Conservation (phyloP, 2,797 vertebrate species). For the Smutsia gigantea region DNA sequence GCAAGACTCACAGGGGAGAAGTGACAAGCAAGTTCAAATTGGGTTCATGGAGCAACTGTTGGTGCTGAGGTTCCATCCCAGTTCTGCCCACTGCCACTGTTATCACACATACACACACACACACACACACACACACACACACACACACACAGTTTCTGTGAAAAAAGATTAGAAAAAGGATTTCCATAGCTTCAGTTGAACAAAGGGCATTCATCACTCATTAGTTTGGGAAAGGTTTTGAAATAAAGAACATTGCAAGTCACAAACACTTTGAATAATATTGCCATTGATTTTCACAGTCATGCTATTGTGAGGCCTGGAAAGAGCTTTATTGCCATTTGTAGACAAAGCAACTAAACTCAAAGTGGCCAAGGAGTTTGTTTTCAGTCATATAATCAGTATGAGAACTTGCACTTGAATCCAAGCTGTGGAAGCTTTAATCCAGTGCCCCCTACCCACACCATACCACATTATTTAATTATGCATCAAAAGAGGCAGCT, state of each 20-base stretch:
- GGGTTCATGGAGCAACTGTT: not conserved
- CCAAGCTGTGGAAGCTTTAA: not conserved
- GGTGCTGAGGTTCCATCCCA: not conserved
- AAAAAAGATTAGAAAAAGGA: not conserved
- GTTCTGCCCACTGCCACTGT: not conserved
- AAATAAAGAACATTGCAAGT: conserved; percentile 45
- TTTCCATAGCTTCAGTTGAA: not conserved
- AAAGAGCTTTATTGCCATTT: conserved; percentile 17
- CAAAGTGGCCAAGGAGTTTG: not conserved
- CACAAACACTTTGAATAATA: not conserved
- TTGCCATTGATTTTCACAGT: conserved; percentile 42
- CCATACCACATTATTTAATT: not conserved
- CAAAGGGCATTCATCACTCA: not conserved
- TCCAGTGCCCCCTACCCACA: not conserved
- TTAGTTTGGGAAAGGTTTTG: not conserved
- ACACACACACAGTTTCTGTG: not conserved
- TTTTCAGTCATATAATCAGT: not conserved
- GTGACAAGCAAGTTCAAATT: not conserved
- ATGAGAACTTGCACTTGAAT: not conserved
- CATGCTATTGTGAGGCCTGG: not conserved
- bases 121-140: not conserved
- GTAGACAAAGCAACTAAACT: not conserved
- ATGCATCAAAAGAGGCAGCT: not conserved
- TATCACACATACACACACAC: not conserved
- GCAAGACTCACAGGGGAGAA: not conserved